Base-by-base conservation (phyloP, 1,140 invertebrate species). In the Gonatopus flavifemur region DNA sequence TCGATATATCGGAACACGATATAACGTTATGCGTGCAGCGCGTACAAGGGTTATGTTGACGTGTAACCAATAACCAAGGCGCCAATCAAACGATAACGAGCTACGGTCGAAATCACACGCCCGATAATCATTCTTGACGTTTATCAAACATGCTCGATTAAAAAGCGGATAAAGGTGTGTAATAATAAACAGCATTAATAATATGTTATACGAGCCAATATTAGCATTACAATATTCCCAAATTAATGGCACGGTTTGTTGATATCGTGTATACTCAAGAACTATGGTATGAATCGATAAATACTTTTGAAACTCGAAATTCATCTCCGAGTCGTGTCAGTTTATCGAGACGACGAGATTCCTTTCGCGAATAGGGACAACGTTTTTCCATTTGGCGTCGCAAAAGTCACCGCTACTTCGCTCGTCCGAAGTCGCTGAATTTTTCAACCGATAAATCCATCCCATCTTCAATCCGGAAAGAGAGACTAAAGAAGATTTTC, bases 321-420 rank as follows among this genome's bases (percentile, higher is more conserved):
- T n/a, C n/a, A n/a, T n/a, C n/a, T n/a, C n/a, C n/a, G n/a, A n/a
- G n/a, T n/a, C n/a, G n/a, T n/a, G n/a, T n/a, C n/a, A n/a, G n/a
- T n/a, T n/a, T n/a, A n/a, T n/a, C n/a, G n/a, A n/a, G n/a, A n/a
- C n/a, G n/a, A n/a, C n/a, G n/a, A n/a, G n/a, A n/a, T n/a, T n/a
- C n/a, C n/a, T n/a, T n/a, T n/a, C n/a, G n/a, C n/a, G n/a, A 62
- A 59, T 56, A 52, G 40, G 57, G 61, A 69, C 69, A 69, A 62
- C 67, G 62, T 48, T 70, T 70, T 69, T 67, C 65, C 69, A 69
- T 70, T 70, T 70, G 69, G 61, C 57, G 47, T 33, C 56, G 44
- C 51, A 49, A 59, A 57, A 57, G 43, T 54, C 49, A 35, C 21
- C 45, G 28, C 47, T 38, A 49, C 9, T 16, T 13, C 43, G 28